phyloP scores from a whole-genome alignment of 2,797 vertebrate genomes.

The Vireo griseus region DNA sequence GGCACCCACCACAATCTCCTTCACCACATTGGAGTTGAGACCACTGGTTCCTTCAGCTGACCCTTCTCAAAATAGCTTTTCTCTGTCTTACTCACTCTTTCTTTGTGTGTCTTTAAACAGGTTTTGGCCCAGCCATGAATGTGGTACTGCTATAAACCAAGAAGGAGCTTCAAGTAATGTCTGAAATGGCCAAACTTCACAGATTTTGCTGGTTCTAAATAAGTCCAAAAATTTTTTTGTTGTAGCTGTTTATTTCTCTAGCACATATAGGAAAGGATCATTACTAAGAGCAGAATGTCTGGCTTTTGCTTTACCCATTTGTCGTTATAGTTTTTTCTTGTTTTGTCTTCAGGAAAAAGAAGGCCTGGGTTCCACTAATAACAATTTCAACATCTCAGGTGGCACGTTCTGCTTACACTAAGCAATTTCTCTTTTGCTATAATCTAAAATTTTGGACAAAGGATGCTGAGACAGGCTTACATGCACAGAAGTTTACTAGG shows the following conservation, averaged over 20 bases:
- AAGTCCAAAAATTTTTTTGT: background rate
- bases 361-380: background rate
- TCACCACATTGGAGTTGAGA: background rate
- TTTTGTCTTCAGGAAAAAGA: background rate
- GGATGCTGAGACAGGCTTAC: conserved; percentile 32
- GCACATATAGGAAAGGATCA: background rate
- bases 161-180: background rate
- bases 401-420: background rate
- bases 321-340: background rate
- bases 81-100: background rate
- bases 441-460: background rate
- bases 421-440: background rate
- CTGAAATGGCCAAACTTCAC: background rate
- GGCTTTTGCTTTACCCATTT: background rate
- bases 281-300: background rate
- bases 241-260: background rate
- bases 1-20: background rate
- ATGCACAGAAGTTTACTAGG: background rate
- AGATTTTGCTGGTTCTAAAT: background rate
- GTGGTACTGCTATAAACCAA: background rate
- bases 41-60: background rate
- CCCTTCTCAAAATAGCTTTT: background rate
- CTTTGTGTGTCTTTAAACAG: background rate
- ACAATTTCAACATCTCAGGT: background rate
- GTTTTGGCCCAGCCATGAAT: background rate